phyloP scores from a whole-genome alignment of 1,140 invertebrate genomes.

The Anadara kagoshimensis region DNA sequence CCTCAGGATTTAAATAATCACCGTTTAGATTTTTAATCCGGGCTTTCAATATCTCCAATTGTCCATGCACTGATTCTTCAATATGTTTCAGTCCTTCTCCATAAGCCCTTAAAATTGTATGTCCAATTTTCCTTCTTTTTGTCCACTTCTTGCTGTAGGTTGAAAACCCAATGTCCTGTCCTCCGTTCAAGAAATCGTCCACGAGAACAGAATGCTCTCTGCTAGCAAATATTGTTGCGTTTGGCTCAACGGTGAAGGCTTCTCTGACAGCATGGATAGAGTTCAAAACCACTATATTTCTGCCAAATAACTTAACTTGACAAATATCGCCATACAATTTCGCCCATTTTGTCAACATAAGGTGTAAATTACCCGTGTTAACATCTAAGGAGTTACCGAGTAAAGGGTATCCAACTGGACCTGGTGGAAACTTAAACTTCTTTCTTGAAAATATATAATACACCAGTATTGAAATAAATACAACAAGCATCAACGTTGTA shows the following conservation, averaged over 20 bases:
- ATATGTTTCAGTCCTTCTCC: background rate
- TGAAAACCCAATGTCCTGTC: background rate
- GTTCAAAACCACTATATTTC: background rate
- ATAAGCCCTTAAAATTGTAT: background rate
- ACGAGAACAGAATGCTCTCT: background rate
- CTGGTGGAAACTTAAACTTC: background rate
- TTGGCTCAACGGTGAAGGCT: background rate
- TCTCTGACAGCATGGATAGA: background rate
- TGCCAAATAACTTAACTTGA: background rate
- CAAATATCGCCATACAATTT: constrained; percentile 3
- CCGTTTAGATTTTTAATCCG: background rate
- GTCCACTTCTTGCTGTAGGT: background rate
- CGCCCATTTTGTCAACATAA: background rate
- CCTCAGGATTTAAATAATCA: background rate
- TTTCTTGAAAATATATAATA: too few relatives aligned
- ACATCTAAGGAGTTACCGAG: background rate
- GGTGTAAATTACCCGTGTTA: background rate
- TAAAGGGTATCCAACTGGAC: background rate
- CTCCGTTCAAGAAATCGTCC: background rate
- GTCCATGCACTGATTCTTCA: background rate
- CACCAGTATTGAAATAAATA: too few relatives aligned
- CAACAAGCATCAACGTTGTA: too few relatives aligned
- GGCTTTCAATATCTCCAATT: background rate
- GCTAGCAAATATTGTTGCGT: background rate
- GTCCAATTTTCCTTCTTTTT: background rate